Evolutionary conservation across 2,797 vertebrate species (phyloP).

Genomic region (Sebastes reedi): DNA sequence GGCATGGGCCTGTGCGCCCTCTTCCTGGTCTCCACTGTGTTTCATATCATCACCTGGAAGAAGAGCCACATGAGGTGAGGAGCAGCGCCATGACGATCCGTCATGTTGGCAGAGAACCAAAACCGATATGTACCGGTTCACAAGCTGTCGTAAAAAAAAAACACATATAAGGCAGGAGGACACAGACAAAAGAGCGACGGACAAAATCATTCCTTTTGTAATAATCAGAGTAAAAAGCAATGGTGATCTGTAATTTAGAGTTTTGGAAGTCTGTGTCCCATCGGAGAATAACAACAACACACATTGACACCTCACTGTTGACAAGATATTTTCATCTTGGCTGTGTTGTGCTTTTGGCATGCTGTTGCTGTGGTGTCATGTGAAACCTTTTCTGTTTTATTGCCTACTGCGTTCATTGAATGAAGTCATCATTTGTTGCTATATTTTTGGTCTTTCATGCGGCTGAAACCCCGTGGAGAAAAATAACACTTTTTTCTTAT

Average conservation of each 20-base stretch:
- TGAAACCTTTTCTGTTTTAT: not conserved
- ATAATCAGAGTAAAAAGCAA: not conserved
- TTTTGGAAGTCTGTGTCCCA: no score
- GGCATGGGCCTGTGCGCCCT: slow-evolving; percentile 94
- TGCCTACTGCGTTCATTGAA: no score
- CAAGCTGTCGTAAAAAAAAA: not conserved
- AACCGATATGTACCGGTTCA: not conserved
- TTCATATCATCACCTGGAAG: slow-evolving; percentile 97
- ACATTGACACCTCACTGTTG: no score
- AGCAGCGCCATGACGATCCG: not conserved
- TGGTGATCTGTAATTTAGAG: no score
- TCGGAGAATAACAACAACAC: no score
- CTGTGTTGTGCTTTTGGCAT: not conserved
- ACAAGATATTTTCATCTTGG: not conserved
- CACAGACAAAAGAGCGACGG: not conserved
- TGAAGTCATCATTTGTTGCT: not conserved
- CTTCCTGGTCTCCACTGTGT: slow-evolving; percentile 96
- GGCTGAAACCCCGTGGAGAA: not conserved
- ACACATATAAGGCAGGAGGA: not conserved
- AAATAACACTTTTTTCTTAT: no score
- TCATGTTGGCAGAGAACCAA: not conserved
- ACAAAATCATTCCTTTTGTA: not conserved
- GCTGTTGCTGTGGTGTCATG: not conserved
- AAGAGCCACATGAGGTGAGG: slow-evolving; percentile 95
- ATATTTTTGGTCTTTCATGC: not conserved